Evolutionary conservation across 2,888 invertebrate species (phyloP).

Genomic region (Tinea semifulvella): DNA sequence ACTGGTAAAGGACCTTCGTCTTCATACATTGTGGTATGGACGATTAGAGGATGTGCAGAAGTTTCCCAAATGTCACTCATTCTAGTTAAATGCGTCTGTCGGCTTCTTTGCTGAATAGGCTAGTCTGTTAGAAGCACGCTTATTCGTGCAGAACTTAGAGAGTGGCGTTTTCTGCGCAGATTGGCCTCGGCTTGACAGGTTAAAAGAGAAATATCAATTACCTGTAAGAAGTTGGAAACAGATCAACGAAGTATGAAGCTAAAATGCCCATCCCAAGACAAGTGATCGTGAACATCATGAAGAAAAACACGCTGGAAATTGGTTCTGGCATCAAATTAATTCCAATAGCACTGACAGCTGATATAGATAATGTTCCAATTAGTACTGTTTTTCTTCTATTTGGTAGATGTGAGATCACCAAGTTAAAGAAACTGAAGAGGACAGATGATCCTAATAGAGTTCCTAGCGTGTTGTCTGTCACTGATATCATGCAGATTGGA

Average conservation of each 20-base stretch:
- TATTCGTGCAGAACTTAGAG: no score
- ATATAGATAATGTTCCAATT: constrained; percentile 52
- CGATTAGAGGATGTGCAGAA: no score
- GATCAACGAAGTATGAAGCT: constrained; percentile 53
- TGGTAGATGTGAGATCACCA: constrained; percentile 61
- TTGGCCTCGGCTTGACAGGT: no score
- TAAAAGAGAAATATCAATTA: constrained; percentile 20
- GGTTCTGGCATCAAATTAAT: constrained; percentile 49
- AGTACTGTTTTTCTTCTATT: constrained; percentile 62
- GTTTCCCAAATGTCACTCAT: no score
- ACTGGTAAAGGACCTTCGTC: no score
- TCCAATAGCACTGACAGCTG: constrained; percentile 60
- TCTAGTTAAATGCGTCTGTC: no score
- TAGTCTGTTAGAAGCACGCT: no score
- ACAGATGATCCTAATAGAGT: constrained; percentile 72
- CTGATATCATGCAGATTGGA: constrained; percentile 54
- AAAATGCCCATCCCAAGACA: constrained; percentile 54
- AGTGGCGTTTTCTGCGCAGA: no score
- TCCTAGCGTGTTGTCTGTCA: constrained; percentile 69
- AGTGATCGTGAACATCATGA: constrained; percentile 49
- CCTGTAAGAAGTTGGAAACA: constrained; percentile 55
- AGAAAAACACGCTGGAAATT: constrained; percentile 47
- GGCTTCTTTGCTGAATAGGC: no score
- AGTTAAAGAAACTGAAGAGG: constrained; percentile 68
- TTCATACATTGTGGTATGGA: no score